Conservation (phyloP, 2,888 invertebrate genomes). For the Apodemia zela region DNA sequence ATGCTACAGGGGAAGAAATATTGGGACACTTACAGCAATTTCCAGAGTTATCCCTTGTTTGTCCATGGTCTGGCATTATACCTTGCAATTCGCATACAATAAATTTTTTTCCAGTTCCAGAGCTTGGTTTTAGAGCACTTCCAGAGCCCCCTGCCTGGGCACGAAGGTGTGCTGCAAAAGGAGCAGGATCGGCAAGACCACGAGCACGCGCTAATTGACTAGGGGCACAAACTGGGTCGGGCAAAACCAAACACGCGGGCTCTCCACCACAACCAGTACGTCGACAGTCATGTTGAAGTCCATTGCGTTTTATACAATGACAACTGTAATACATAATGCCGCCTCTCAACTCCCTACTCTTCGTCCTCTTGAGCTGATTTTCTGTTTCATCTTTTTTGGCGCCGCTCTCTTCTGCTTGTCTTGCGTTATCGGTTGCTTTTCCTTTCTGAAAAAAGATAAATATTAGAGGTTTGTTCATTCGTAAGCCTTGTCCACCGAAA, state of each 20-base stretch:
- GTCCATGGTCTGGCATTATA: constrained; percentile 47
- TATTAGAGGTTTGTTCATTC: neutral
- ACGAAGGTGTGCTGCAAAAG: constrained; percentile 51
- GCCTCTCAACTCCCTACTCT: constrained; percentile 77
- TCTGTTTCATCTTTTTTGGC: constrained; percentile 64
- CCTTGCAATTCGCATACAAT: constrained; percentile 71
- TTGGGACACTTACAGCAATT: constrained; percentile 66
- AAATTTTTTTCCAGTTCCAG: constrained; percentile 54
- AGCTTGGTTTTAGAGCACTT: constrained; percentile 37
- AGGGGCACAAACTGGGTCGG: constrained; percentile 78
- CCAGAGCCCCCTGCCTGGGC: constrained; percentile 43
- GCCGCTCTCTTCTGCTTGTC: constrained; percentile 53
- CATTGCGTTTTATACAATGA: constrained; percentile 81
- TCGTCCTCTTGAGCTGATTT: constrained; percentile 66
- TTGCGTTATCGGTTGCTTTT: constrained; percentile 43
- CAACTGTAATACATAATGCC: constrained; percentile 79
- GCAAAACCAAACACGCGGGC: constrained; percentile 72
- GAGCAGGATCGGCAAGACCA: constrained; percentile 60
- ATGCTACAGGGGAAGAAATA: constrained; percentile 28
- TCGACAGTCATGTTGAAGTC: constrained; percentile 80
- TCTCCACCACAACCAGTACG: constrained; percentile 76
- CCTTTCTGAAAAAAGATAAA: constrained; percentile 48
- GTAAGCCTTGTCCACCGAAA: constrained; percentile 54
- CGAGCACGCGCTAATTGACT: constrained; percentile 71
- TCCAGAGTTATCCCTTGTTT: constrained; percentile 39